These are phyloP conservation scores for Macrosiphum euphorbiae DNA, from an alignment of 2,888 invertebrate species.

Conservation along the genomic window DNA sequence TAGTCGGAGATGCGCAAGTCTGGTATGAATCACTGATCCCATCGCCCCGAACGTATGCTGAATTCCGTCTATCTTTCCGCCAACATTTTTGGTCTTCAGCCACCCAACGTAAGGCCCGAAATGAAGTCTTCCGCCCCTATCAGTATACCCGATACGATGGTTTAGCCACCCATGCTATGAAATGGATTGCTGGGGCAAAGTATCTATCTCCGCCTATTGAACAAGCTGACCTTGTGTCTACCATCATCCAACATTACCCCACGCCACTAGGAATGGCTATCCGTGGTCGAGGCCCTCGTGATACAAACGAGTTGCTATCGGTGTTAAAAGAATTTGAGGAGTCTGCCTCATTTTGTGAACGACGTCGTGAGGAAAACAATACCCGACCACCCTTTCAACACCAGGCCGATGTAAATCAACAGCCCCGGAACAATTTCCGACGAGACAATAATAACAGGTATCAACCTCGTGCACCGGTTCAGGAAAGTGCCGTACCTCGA, in stretches of 20 bases:
- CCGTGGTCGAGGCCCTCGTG: background rate
- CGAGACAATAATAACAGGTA: background rate
- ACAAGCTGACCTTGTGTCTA: background rate
- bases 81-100: too few relatives aligned
- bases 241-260: conserved; percentile 1
- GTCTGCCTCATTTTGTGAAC: conserved; percentile 1
- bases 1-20: background rate
- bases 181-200: conserved; percentile 5
- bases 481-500: background rate
- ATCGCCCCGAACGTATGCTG: background rate
- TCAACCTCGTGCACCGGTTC: background rate
- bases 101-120: background rate
- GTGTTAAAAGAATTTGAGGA: background rate
- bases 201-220: conserved; percentile 6
- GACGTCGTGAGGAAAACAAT: background rate
- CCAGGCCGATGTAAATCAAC: background rate
- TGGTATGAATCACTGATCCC: conserved; percentile 21
- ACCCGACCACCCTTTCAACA: background rate
- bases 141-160: background rate
- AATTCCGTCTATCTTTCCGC: background rate
- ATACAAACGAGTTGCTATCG: background rate
- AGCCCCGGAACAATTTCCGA: background rate
- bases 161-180: background rate
- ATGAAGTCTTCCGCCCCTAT: background rate
- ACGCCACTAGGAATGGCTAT: background rate